Conservation (phyloP, 2,113 vertebrate genomes). For the Heterocephalus glaber region DNA sequence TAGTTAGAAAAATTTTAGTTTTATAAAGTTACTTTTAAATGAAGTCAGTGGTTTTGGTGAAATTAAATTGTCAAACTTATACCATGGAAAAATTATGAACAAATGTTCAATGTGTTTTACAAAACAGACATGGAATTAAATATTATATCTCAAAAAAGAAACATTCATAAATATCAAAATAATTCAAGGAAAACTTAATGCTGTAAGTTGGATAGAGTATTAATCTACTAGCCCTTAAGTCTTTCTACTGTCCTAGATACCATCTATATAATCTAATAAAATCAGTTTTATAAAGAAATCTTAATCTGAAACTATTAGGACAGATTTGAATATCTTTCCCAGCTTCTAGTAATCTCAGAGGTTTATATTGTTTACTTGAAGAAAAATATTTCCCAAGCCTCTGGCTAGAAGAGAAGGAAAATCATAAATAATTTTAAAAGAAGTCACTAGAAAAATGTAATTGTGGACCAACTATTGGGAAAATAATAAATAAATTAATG, state of each 20-base stretch:
- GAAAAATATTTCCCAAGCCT: neutral
- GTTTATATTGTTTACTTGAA: neutral
- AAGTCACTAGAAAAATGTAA: neutral
- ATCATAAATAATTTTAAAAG: constrained; percentile 23
- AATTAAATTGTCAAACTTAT: neutral
- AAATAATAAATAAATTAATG: constrained; percentile 9
- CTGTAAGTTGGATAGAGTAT: neutral
- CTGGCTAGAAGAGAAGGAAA: neutral
- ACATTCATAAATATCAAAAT: constrained; percentile 2
- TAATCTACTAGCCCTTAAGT: neutral
- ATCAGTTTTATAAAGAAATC: neutral
- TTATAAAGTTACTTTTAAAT: constrained; percentile 1
- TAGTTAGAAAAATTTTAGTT: neutral
- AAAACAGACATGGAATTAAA: neutral
- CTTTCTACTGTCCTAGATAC: neutral
- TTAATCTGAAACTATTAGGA: constrained; percentile 12
- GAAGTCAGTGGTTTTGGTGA: neutral
- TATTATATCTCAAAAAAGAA: neutral
- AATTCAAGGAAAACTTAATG: neutral
- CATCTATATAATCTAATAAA: neutral
- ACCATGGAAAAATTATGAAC: neutral
- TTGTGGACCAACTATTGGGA: neutral
- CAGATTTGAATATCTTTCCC: constrained; percentile 23
- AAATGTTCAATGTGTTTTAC: neutral
- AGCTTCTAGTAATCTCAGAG: neutral